These are phyloP conservation scores for Riptortus pedestris DNA, from an alignment of 1,140 invertebrate genomes.

Conservation along the genomic window DNA sequence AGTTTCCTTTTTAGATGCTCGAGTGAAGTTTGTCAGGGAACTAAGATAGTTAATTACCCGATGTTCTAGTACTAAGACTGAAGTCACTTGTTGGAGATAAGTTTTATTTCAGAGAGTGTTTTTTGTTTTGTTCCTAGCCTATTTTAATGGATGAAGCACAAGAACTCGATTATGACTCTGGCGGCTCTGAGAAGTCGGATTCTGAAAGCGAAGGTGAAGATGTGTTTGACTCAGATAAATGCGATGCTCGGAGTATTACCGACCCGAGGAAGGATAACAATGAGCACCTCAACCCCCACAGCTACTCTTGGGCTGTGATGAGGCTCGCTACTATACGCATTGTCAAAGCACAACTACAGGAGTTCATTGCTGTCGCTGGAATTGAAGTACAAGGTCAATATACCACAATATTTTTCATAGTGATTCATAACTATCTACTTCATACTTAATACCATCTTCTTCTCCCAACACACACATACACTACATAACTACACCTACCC, in stretches of 20 bases:
- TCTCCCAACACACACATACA: too few species aligned
- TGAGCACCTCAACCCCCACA: constrained; percentile 83
- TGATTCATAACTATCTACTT: too few species aligned
- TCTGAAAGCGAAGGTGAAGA: constrained; percentile 68
- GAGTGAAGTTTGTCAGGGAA: too few species aligned
- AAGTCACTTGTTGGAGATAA: too few species aligned
- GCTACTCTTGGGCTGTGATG: constrained; percentile 84
- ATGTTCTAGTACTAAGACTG: too few species aligned
- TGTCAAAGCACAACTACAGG: constrained; percentile 64
- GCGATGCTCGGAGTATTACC: constrained; percentile 35
- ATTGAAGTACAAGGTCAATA: constrained; percentile 75
- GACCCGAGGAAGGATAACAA: constrained; percentile 48
- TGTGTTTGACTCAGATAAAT: constrained; percentile 52
- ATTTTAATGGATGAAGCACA: constrained; percentile 50
- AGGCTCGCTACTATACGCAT: constrained; percentile 77
- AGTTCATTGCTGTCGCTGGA: constrained; percentile 72
- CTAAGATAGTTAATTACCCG: too few species aligned
- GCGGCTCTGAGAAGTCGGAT: constrained; percentile 68
- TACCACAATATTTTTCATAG: not conserved
- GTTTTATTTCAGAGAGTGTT: too few species aligned
- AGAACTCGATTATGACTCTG: constrained; percentile 79
- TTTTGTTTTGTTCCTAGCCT: constrained; percentile 39
- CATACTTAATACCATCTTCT: too few species aligned
- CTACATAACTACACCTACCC: too few species aligned
- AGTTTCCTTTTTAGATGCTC: too few species aligned